Base-by-base conservation (phyloP, 2,113 vertebrate genomes). In the Xyliphius kryptos region DNA sequence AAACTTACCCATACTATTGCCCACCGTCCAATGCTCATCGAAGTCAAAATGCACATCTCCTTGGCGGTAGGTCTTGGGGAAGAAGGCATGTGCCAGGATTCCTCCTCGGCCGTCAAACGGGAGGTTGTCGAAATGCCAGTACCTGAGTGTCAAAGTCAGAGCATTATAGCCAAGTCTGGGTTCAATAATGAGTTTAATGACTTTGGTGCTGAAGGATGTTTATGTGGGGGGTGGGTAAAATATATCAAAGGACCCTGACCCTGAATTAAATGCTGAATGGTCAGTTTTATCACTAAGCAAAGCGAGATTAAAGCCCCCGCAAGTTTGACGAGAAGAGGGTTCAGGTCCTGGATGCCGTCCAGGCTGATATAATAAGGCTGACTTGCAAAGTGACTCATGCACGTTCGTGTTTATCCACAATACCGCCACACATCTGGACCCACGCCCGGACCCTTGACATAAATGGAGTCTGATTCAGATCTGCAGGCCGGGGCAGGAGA, bases 31-130 rank as follows among this genome's bases (percentile, higher is more conserved):
- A 14, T 85, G 83, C 82, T 98, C 95, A 0, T 98, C 94, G 0
- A 90, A 93, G 84, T 98, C 95, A 19, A 98, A 98, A 66, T 98
- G 95, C 49, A 98, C 88, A 0, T 97, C 90, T 12, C 95, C 95
- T 58, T 94, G 88, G 2, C 90, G 77, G 74, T 92, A 90, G 0
- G 93, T 98, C 77, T 85, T 88, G 16, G 95, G 95, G 77, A 97
- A 98, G 81, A 98, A 98, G 0, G 95, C 95, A 0, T 98, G 95
- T 9, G 93, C 95, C 57, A 98, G 81, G 56, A 98, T 92, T 52
- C 93, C 94, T 9, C 95, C 94, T 0, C 87, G 91, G 12, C 95
- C 95, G 0, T 98, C 95, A 4, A 98, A 98, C 7, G 94, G 91
- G 38, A 97, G 66, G 64, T 89, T 91, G 80, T 98, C 95, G 50